Evolutionary conservation across 2,888 invertebrate genomes (phyloP).

Genomic region (Nebria salina): DNA sequence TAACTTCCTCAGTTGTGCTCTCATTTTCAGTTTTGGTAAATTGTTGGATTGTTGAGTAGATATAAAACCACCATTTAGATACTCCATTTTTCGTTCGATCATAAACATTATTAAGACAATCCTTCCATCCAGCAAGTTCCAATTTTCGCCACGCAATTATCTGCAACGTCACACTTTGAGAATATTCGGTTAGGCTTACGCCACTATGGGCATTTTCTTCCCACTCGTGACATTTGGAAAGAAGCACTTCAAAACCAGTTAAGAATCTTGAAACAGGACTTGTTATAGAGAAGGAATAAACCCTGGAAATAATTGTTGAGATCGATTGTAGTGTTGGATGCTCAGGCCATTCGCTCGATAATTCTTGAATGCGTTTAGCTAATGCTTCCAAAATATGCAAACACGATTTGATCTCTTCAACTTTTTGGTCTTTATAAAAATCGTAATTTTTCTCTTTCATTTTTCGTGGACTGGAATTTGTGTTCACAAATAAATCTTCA

Average conservation of each 20-base stretch:
- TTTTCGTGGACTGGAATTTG: slow-evolving; percentile 51
- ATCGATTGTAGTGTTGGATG: slow-evolving; percentile 88
- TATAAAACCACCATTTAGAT: slow-evolving; percentile 90
- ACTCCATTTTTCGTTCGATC: slow-evolving; percentile 74
- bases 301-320: slow-evolving; percentile 71
- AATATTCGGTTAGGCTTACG: slow-evolving; percentile 80
- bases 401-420: slow-evolving; percentile 79
- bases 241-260: slow-evolving; percentile 88
- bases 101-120: slow-evolving; percentile 76
- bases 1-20: slow-evolving; percentile 60
- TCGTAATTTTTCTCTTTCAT: slow-evolving; percentile 63
- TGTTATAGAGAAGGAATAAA: slow-evolving; percentile 77
- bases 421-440: slow-evolving; percentile 86
- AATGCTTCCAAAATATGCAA: slow-evolving; percentile 75
- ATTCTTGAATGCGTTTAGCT: slow-evolving; percentile 67
- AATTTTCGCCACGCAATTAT: slow-evolving; percentile 92
- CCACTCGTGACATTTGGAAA: slow-evolving; percentile 90
- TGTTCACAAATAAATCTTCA: slow-evolving; percentile 52
- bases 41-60: slow-evolving; percentile 77
- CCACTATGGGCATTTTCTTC: slow-evolving; percentile 89
- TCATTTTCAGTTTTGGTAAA: slow-evolving; percentile 60
- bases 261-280: slow-evolving; percentile 89
- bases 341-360: slow-evolving; percentile 86
- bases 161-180: slow-evolving; percentile 79
- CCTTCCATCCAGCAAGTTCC: slow-evolving; percentile 89